These are phyloP conservation scores for Bujurquina vittata DNA, from an alignment of 2,113 vertebrate species.

Conservation along the genomic window DNA sequence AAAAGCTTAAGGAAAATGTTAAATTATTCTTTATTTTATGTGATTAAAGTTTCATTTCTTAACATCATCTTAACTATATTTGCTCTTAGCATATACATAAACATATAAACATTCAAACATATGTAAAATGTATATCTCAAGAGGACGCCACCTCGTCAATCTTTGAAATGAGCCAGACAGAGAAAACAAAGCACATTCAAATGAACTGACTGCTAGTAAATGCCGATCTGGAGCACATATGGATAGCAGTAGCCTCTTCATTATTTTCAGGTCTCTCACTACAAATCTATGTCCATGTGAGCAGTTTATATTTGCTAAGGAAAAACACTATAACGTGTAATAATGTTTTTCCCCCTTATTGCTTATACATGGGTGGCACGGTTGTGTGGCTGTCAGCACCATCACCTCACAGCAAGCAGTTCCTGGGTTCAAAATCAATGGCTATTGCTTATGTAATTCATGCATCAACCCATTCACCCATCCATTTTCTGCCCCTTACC, in stretches of 20 bases:
- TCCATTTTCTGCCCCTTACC: no score
- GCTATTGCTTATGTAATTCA: neutral
- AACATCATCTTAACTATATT: neutral
- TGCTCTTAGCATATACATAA: neutral
- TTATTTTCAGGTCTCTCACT: neutral
- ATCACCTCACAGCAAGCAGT: no score
- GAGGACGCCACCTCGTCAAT: neutral
- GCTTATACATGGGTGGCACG: no score
- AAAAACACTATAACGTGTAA: neutral
- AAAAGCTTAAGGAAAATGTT: no score
- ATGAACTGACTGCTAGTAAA: neutral
- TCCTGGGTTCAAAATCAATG: no score
- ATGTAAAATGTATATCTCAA: constrained; percentile 6
- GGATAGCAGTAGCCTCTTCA: neutral
- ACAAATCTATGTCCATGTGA: neutral
- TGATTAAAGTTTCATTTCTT: no score
- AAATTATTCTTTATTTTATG: no score
- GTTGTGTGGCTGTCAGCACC: no score
- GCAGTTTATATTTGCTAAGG: neutral
- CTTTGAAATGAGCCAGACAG: neutral
- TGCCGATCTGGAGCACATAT: neutral
- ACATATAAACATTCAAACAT: constrained; percentile 25
- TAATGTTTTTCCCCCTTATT: neutral
- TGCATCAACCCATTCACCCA: neutral
- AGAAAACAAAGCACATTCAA: neutral